Base-by-base conservation (phyloP, 2,888 invertebrate genomes). In the Minunthozetes semirufus region DNA sequence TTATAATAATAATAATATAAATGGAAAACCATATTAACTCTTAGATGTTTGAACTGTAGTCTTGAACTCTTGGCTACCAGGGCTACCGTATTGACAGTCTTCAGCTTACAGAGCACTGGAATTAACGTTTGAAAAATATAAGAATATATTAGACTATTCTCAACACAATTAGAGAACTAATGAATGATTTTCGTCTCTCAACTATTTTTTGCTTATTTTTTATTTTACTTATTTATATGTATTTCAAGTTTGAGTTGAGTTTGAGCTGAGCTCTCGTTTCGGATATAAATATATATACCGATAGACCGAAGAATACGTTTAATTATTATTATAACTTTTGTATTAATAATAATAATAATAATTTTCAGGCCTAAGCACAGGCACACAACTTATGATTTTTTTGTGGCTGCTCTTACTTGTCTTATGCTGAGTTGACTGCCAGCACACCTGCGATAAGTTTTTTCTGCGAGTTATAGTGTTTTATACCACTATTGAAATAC, bases 391-490 rank as follows among this genome's bases (percentile, higher is more conserved):
- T 56, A 56, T 56, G 56, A 56, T 56, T 56, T 56, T 25, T 56
- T 17, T 42, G 42, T 42, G 11, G 25, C 46, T 11, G 4, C 17
- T 11, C 13, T 48, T 4, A 3, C 13, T 13, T 48, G 46, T 48
- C 17, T 13, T 48, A 13, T 48, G 13, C 46, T 48, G 46, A 48
- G 15, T 48, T 56, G 63, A 19, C 33, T 33, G 63, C 19, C 15
- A 68, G 68, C 68, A 68, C 68, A 68, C 68, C 68, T 68, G 68
- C 42, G 42, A 68, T 68, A 68, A n/a, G 46, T 19, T 68, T 66
- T 68, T 17, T 66, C 33, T 33, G 33, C 8, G 8, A 68, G 68
- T 68, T 66, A 68, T 46, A 46, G 22, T 68, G 33, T 46, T 46
- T 33, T 46, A 46, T 68, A 68, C n/a, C 25, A 53, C 56, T 56